Conservation (phyloP, 2,113 vertebrate genomes). For the Regulus satrapa region DNA sequence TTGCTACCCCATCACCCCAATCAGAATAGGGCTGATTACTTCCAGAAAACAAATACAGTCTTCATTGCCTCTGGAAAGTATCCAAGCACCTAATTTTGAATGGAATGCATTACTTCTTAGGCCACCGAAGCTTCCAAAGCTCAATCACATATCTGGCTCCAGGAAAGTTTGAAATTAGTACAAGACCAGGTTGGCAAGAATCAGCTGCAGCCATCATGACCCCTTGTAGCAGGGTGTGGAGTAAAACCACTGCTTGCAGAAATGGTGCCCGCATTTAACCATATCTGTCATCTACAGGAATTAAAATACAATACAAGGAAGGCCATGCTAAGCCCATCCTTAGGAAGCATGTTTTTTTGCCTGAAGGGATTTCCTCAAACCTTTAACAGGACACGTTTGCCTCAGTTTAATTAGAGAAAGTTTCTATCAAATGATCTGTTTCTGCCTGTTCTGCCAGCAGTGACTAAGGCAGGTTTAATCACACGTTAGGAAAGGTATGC, state of each 20-base stretch:
- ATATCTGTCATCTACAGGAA: not conserved
- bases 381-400: not conserved
- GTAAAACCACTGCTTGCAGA: not conserved
- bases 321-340: not conserved
- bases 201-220: fast-evolving
- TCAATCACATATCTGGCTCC: not conserved
- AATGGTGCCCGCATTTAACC: not conserved
- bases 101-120: not conserved
- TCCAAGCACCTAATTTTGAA: not conserved
- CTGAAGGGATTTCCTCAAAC: not conserved
- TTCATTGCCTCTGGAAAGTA: not conserved
- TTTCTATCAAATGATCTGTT: not conserved
- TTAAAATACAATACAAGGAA: constrained; percentile 30
- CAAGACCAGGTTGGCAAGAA: not conserved
- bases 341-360: not conserved
- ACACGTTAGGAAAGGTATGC: not conserved
- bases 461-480: not conserved
- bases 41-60: not conserved
- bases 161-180: fast-evolving
- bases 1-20: not conserved
- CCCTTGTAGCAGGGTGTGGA: not conserved
- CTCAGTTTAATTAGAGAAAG: not conserved
- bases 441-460: not conserved
- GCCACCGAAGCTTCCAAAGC: not conserved
- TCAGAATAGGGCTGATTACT: not conserved